Evolutionary conservation across 2,797 vertebrate species (phyloP).

Genomic region (Tangara arthus): DNA sequence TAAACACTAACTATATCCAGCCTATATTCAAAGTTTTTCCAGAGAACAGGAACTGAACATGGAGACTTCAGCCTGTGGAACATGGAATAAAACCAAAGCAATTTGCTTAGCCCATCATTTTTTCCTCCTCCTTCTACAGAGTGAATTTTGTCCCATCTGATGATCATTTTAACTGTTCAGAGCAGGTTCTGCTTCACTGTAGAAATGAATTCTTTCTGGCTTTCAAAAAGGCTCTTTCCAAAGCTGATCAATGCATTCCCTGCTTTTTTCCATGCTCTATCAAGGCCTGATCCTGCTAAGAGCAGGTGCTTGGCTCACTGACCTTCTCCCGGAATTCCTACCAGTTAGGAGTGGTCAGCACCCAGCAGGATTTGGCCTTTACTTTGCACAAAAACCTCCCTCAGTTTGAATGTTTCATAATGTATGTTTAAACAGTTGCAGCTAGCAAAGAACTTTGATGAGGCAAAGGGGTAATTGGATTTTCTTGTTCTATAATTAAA

Average conservation of each 20-base stretch:
- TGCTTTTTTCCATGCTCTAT: background rate
- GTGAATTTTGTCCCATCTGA: background rate
- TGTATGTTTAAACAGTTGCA: constrained; percentile 63
- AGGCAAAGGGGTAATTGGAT: constrained; percentile 74
- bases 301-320: background rate
- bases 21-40: background rate
- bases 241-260: background rate
- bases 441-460: constrained; percentile 63
- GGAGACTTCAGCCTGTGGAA: background rate
- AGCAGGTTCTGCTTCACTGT: background rate
- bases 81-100: background rate
- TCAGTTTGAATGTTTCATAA: constrained; percentile 50
- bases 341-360: background rate
- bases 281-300: background rate
- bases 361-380: background rate
- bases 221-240: background rate
- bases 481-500: constrained; percentile 76
- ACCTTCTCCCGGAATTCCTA: background rate
- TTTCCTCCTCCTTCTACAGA: background rate
- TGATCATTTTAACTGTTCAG: background rate
- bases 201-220: background rate
- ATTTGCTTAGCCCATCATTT: background rate
- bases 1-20: background rate
- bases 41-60: fast-evolving
- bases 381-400: background rate